These are phyloP conservation scores for Siniperca scherzeri DNA, from an alignment of 2,797 vertebrate genomes.

Conservation along the genomic window DNA sequence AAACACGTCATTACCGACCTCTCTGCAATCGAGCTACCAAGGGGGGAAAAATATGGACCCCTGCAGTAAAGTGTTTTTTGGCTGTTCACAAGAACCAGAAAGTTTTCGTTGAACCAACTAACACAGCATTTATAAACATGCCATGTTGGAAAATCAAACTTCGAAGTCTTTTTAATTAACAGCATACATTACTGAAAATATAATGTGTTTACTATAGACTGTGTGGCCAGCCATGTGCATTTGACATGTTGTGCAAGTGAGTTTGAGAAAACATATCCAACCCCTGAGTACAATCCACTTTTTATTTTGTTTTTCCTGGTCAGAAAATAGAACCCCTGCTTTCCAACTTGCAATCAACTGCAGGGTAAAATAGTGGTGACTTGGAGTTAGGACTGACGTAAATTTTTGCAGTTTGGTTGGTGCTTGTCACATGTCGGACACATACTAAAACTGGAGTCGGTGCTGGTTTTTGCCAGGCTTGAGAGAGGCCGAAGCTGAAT, in stretches of 20 bases:
- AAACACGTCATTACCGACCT: slow-evolving; percentile 58
- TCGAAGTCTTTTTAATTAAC: background rate
- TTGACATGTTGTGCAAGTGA: background rate
- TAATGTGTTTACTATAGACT: background rate
- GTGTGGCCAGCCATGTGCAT: background rate
- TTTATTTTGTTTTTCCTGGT: background rate
- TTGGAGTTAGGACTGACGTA: background rate
- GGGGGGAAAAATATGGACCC: slow-evolving; percentile 15
- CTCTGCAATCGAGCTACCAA: slow-evolving; percentile 8
- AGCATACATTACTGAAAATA: background rate
- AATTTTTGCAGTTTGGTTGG: slow-evolving; percentile 4
- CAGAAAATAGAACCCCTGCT: slow-evolving; percentile 11
- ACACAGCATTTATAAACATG: slow-evolving; percentile 1
- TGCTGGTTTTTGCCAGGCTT: slow-evolving; percentile 32
- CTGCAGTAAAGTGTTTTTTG: slow-evolving; percentile 17
- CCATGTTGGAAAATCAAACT: slow-evolving; percentile 11
- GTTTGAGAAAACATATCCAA: background rate
- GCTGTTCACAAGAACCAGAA: slow-evolving; percentile 6
- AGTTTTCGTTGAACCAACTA: slow-evolving; percentile 23
- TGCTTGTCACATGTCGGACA: slow-evolving; percentile 5
- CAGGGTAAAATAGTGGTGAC: slow-evolving; percentile 9
- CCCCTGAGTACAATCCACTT: background rate
- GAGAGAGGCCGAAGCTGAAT: slow-evolving; percentile 36
- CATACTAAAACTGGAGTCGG: background rate
- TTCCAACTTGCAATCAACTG: slow-evolving; percentile 18